A percentile compares a stretch with the other conserved stretches of the same genome.
phyloP scores from a whole-genome alignment of 2,797 vertebrate genomes.

The Urocyon cinereoargenteus region DNA sequence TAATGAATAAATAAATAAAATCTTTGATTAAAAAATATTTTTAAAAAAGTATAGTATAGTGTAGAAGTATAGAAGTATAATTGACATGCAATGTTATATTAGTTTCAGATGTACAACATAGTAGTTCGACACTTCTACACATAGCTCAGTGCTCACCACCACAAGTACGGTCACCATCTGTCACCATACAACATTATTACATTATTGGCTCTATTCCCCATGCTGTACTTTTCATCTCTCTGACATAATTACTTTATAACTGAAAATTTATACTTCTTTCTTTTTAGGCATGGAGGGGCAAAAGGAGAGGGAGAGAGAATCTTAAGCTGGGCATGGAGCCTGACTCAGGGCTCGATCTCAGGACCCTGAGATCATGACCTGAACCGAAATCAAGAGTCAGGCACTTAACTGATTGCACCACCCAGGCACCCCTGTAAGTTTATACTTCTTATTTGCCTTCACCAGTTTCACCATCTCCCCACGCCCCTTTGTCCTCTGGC shows the following conservation, averaged over 20 bases:
- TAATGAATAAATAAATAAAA: too few relatives aligned
- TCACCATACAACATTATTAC: background rate
- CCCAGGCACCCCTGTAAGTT: background rate
- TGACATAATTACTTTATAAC: background rate
- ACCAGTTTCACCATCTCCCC: background rate
- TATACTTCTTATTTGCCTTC: background rate
- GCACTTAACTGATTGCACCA: background rate
- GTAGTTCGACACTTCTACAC: background rate
- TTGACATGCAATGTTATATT: background rate
- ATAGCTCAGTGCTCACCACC: background rate
- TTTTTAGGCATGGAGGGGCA: background rate
- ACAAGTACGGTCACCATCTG: background rate
- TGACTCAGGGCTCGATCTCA: background rate
- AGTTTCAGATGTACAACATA: background rate
- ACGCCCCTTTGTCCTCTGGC: background rate
- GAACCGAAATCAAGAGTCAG: background rate
- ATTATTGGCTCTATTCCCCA: background rate
- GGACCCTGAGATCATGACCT: too few relatives aligned
- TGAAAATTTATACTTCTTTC: background rate
- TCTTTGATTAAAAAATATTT: too few relatives aligned
- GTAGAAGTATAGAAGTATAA: background rate
- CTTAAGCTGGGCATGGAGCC: background rate
- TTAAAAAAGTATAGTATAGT: too few relatives aligned
- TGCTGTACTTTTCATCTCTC: background rate
- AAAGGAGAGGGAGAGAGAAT: background rate